phyloP scores from a whole-genome alignment of 2,888 invertebrate genomes.

The Cataglyphis albicans region DNA sequence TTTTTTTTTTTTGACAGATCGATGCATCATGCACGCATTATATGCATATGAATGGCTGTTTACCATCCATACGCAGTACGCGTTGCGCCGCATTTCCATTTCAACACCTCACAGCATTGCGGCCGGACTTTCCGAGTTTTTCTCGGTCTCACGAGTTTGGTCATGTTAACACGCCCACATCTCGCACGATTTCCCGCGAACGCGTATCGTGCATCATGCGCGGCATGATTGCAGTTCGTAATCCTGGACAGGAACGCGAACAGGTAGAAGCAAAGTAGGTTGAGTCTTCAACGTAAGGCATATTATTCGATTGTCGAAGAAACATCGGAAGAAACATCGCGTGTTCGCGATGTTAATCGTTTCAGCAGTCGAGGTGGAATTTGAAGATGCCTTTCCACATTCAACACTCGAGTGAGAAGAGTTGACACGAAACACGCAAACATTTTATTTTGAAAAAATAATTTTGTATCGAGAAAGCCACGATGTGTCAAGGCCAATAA shows the following conservation, averaged over 20 bases:
- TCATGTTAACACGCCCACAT: conserved; percentile 25
- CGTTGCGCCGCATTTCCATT: conserved; percentile 43
- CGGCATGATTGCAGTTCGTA: conserved; percentile 24
- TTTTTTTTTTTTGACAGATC: conserved; percentile 4
- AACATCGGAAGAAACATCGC: background rate
- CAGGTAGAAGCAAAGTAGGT: conserved; percentile 37
- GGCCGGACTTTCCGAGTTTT: conserved; percentile 46
- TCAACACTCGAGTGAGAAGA: background rate
- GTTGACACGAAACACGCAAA: background rate
- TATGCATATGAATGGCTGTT: conserved; percentile 29
- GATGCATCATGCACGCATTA: conserved; percentile 27
- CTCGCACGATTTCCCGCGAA: conserved; percentile 27
- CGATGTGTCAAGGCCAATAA: conserved; percentile 27
- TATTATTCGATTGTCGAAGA: conserved; percentile 1
- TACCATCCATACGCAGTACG: background rate
- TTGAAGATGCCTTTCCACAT: conserved; percentile 3
- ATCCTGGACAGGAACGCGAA: conserved; percentile 21
- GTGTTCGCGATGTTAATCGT: background rate
- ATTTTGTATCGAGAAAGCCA: background rate
- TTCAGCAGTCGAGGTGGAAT: background rate
- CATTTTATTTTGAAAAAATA: background rate
- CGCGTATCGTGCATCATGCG: conserved; percentile 4
- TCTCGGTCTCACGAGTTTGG: conserved; percentile 23
- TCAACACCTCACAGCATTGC: conserved; percentile 29
- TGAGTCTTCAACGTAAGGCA: conserved; percentile 9